Evolutionary conservation across 2,113 vertebrate species (phyloP), one percentile per base, ranked within the genome.

Genomic region (Poicephalus meyeri): DNA sequence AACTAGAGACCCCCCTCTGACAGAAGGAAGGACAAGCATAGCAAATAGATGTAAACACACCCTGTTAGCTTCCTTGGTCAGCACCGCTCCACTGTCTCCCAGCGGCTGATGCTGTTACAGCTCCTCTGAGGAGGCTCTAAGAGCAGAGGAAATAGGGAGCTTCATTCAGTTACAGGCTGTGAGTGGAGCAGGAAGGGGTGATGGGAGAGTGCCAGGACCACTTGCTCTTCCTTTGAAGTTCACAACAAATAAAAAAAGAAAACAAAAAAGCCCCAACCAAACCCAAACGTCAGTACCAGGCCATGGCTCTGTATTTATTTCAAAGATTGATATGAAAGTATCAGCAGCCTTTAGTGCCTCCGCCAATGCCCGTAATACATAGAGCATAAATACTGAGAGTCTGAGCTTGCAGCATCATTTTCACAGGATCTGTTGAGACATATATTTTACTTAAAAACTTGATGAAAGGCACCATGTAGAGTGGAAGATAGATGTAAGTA

Each of bases 11-110:
- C 20, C 7, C 4, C 8, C 9, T 61, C 46, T 49, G 72, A 66
- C 8, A 41, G 50, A 68, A 47, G 24, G 61, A 78, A 74, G 47
- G 84, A 46, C 25, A 17, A 68, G 65, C 42, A 33, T 6, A 87
- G 73, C 55, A 68, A 76, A 42, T 5, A 64, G 49, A 26, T 63
- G 25, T 41, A 52, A 46, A 33, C 14, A 15, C 20, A 16, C 23
- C 15, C 46, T 0, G 0, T 46, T 8, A 31, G 31, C 33, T 61
- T 55, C 60, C 39, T 24, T 85, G 89, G 31, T 66, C 84, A 71
- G 50, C 91, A 95, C 84, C 80, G 23, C 89, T 76, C 42, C 91
- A 89, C 55, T 91, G 91, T 92, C 95, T 94, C 93, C 96, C 93
- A 84, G 93, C 46, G 95, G 91, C 77, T 89, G 80, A 41, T 72